A percentile compares a stretch with the other conserved stretches of the same genome.
phyloP scores from a whole-genome alignment of 2,797 vertebrate species.

The Malacoraja senta region DNA sequence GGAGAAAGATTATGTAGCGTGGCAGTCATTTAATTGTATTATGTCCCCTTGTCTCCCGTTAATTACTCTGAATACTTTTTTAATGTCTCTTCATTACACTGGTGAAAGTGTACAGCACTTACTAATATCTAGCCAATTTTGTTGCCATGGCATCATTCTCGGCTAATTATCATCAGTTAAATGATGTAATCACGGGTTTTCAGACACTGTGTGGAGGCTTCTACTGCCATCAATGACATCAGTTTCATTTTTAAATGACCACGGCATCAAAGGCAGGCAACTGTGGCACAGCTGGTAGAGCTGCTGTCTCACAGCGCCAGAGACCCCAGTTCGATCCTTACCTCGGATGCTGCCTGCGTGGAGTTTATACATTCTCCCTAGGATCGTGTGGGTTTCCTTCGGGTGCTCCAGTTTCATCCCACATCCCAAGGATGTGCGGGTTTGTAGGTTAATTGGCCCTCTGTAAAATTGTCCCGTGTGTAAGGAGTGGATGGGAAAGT shows the following conservation, averaged over 20 bases:
- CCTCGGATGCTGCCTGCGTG: too few relatives aligned
- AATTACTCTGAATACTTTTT: slow-evolving; percentile 21
- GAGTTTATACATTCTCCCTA: too few relatives aligned
- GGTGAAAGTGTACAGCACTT: slow-evolving; percentile 15
- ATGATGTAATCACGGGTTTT: slow-evolving; percentile 11
- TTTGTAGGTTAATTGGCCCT: too few relatives aligned
- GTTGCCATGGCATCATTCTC: slow-evolving; percentile 30
- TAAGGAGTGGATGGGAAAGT: too few relatives aligned
- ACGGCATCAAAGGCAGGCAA: not conserved
- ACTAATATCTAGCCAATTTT: slow-evolving; percentile 3
- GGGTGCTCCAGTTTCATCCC: too few relatives aligned
- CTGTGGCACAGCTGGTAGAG: too few relatives aligned
- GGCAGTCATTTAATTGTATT: not conserved
- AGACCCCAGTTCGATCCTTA: too few relatives aligned
- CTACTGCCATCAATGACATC: slow-evolving; percentile 2
- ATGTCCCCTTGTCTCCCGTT: slow-evolving; percentile 13
- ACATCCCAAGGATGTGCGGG: too few relatives aligned
- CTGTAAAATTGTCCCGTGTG: too few relatives aligned
- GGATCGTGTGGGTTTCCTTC: too few relatives aligned
- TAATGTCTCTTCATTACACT: slow-evolving; percentile 2
- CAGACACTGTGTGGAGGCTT: not conserved
- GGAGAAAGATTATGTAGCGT: not conserved
- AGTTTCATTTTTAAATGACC: slow-evolving; percentile 20
- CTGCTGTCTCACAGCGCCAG: too few relatives aligned
- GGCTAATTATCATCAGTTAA: slow-evolving; percentile 26